Evolutionary conservation across 2,797 vertebrate genomes (phyloP).

Genomic region (Avahi laniger): DNA sequence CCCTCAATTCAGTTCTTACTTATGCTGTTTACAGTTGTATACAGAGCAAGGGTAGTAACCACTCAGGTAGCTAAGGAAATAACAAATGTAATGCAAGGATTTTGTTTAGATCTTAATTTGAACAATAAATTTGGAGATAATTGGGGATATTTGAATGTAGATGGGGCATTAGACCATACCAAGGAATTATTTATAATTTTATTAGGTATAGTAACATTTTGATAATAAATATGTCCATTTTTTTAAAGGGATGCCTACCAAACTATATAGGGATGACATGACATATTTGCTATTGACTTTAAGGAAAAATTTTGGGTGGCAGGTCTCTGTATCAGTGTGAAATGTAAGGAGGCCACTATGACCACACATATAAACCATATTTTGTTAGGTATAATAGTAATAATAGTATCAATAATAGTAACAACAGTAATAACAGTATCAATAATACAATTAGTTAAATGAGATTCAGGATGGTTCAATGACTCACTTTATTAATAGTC

Average conservation of each 20-base stretch:
- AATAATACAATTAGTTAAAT: not conserved
- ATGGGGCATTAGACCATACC: not conserved
- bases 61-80: not conserved
- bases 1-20: not conserved
- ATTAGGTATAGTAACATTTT: not conserved
- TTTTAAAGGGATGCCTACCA: not conserved
- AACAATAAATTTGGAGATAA: not conserved
- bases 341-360: not conserved
- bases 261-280: not conserved
- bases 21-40: not conserved
- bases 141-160: not conserved
- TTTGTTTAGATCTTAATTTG: not conserved
- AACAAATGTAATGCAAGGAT: not conserved
- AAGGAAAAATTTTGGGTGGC: not conserved
- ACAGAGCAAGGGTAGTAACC: not conserved
- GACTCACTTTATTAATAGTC: not conserved
- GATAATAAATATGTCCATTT: not conserved
- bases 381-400: not conserved
- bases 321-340: not conserved
- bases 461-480: not conserved
- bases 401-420: not conserved
- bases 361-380: not conserved
- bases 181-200: not conserved
- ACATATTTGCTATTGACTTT: not conserved
- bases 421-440: not conserved